Base-by-base conservation (phyloP, 2,113 vertebrate species). In the Catharus minimus region DNA sequence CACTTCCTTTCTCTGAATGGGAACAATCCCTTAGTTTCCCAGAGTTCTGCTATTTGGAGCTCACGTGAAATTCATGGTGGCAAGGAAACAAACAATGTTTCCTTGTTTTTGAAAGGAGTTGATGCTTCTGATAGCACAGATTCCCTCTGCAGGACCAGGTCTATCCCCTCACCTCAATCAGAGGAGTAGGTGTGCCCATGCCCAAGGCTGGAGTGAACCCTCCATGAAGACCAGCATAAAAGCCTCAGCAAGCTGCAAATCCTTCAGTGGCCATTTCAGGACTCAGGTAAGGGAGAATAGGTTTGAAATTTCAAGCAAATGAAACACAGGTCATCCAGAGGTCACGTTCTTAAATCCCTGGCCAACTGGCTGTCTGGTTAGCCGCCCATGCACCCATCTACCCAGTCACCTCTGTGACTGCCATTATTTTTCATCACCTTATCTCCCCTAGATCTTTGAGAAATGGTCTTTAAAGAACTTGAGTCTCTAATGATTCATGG, bases 151-250 rank as follows among this genome's bases (percentile, higher is more conserved):
- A 75, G 62, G 4, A 86, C 19, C 24, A 41, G 33, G 19, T 72
- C 49, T 28, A 60, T 22, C 32, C 2, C 7, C 43, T 52, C 36
- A 12, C 9, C 36, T 24, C 3, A 3, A 38, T 28, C 15, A 76
- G 61, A 50, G 28, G 20, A 74, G 41, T 3, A 36, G n/a, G 6
- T 20, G 36, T 58, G 28, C 26, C 72, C 24, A 18, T 60, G 68
- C 10, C 41, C 0, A 0, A 46, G 15, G 18, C 9, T 52, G 58
- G 38, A 84, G 9, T 39, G 18, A 47, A 8, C 18, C 8, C 19
- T 65, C 23, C 23, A 53, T 5, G 28, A 15, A 71, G 32, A 72
- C 2, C 28, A 68, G 24, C 1, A 2, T 22, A 61, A 38, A 53
- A 85, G 38, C 7, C 28, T 26, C 41, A 77, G 53, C 27, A 64